Evolutionary conservation across 2,888 invertebrate genomes (phyloP), one percentile per base, ranked within the genome.

Genomic region (Leptinotarsa haldemani): DNA sequence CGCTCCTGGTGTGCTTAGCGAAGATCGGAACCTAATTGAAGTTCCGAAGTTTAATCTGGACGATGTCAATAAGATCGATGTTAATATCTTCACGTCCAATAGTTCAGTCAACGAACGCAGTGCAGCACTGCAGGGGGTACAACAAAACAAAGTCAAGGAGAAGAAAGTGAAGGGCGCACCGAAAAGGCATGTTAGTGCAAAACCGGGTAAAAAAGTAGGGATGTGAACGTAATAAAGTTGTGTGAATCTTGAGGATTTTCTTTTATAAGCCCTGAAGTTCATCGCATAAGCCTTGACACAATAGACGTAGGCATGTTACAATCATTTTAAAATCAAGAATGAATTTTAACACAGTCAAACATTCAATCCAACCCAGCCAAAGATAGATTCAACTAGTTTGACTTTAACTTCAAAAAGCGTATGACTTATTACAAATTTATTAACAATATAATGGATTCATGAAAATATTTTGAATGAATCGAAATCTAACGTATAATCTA

Each of bases 1-100:
- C 40, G 94, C 94, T 4, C 95, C 95, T 1, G 83, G 84, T 7
- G 78, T 84, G 15, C 71, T 84, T 30, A 47, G 64, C 40, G 83
- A 82, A 69, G 82, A 82, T 16, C 73, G 73, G 30, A 80, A 81
- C 52, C 65, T 82, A 16, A 71, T 80, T 0, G 77, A 79, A 56
- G 61, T 30, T 9, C 77, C 78, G 25, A 79, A 77, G 66, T 74
- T 77, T 61, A 74, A 77, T 20, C 68, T 74, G n/a, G 80, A 79
- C 18, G 76, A 80, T 20, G 46, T 78, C 1, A 83, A 83, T 67
- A 78, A 79, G 74, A 81, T 84, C 56, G 81, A 84, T 71, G 78
- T 80, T 4, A 81, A 78, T 46, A 78, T 84, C 30, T 84, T 84
- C 46, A 25, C 65, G n/a, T 65, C 65, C 65, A 46, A 9, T 65